Evolutionary conservation across 2,113 vertebrate genomes (phyloP), one percentile per base, ranked within the genome.

Genomic region (Xerus inauris): DNA sequence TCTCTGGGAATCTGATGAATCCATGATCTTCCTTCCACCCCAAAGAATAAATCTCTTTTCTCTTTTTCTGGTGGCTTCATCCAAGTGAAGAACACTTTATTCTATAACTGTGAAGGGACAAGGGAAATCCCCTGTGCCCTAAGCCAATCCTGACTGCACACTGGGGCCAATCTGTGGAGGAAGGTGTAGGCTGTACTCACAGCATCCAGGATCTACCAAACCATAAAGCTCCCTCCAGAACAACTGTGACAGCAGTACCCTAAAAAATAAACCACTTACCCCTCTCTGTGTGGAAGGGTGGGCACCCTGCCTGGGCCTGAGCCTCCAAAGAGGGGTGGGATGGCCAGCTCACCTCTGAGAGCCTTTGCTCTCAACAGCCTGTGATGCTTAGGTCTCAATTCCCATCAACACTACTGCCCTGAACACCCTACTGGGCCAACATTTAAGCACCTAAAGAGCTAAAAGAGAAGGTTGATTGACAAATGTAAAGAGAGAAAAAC

Each of bases 171-270:
- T 35, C 10, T 2, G 28, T 13, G 35, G 42, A 94, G 76, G 72
- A 76, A 17, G 54, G 54, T 45, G 62, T 40, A 64, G 17, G 77
- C 92, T n/a, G 75, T 32, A 49, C 22, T 28, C 45, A 80, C 2
- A 51, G 84, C 3, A 20, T 8, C 14, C 42, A 35, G 84, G 40
- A 72, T n/a, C 24, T 67, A 73, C 59, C 47, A 45, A 38, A 45
- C 72, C 40, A 28, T 12, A 72, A 62, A 67, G 47, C 12, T 71
- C 35, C 28, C 26, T 54, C 40, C 16, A 47, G 88, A 28, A 80
- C n/a, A 64, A 8, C 10, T 2, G 6, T 2, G 0, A n/a, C n/a
- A n/a, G n/a, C n/a, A n/a, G n/a, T n/a, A n/a, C 14, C 0, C 5
- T 16, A 71, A 71, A 42, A 59, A 42, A 65, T 8, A 59, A 67